Percentiles rank a stretch among this genome's conserved stretches.
Evolutionary conservation across 2,113 vertebrate species (phyloP).

Genomic region (Gasterosteus nipponicus): DNA sequence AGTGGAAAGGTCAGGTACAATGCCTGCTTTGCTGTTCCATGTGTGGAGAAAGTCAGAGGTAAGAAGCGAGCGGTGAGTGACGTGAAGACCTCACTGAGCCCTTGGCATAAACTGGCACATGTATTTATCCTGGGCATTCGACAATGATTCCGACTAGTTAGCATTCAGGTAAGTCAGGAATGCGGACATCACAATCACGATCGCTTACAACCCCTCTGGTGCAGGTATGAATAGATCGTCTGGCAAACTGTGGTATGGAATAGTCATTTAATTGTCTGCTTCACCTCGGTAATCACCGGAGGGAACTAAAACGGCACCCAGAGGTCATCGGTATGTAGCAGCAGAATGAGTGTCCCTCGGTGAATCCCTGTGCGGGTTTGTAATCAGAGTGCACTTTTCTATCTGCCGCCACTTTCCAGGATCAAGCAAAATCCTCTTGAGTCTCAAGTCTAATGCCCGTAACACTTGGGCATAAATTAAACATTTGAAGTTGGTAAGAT

Average conservation of each 20-base stretch:
- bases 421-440: not conserved
- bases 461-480: slow-evolving; percentile 4
- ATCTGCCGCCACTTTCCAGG: not conserved
- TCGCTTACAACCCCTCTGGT: not conserved
- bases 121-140: not conserved
- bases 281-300: slow-evolving; percentile 5
- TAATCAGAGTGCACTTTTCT: not conserved
- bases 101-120: not conserved
- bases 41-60: not conserved
- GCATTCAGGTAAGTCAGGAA: not conserved
- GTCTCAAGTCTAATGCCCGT: not conserved
- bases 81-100: not conserved
- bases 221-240: not conserved
- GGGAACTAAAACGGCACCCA: slow-evolving; percentile 2
- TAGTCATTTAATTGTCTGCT: not conserved
- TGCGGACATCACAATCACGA: not conserved
- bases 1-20: not conserved
- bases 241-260: not conserved
- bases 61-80: not conserved
- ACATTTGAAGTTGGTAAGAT: not conserved
- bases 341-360: not conserved
- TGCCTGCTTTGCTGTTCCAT: not conserved
- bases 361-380: slow-evolving; percentile 10
- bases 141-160: not conserved
- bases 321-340: not conserved